phyloP scores from a whole-genome alignment of 2,888 invertebrate species.

The Oxytorus armatus region DNA sequence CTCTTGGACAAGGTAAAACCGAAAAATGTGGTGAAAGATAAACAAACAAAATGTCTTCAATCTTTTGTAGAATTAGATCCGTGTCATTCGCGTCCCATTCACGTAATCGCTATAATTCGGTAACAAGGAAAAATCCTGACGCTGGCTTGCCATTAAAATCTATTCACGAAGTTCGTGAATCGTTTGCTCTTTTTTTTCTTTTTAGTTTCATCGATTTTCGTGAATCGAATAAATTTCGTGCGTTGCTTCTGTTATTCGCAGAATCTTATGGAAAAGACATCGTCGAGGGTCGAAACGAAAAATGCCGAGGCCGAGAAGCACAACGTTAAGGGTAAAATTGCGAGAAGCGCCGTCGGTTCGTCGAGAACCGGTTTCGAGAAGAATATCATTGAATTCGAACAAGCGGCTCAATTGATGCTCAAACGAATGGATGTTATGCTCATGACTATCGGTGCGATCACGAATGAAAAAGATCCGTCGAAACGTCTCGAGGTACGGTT shows the following conservation, averaged over 20 bases:
- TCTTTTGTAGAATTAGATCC: conserved; percentile 6
- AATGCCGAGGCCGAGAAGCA: conserved; percentile 50
- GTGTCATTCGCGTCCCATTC: background rate
- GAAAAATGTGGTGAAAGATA: conserved; percentile 30
- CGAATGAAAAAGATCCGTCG: conserved; percentile 87
- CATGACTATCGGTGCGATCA: conserved; percentile 87
- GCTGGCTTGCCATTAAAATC: background rate
- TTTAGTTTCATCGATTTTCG: background rate
- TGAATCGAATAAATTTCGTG: too few species aligned
- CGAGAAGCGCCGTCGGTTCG: conserved; percentile 74
- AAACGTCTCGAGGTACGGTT: conserved; percentile 88
- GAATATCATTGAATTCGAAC: conserved; percentile 84
- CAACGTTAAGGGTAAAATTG: conserved; percentile 59
- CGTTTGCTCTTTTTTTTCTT: background rate
- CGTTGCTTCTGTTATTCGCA: too few species aligned
- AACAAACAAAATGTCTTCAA: background rate
- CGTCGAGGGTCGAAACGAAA: conserved; percentile 39
- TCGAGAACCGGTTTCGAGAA: conserved; percentile 82
- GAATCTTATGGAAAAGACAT: conserved; percentile 60
- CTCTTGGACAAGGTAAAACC: conserved; percentile 80
- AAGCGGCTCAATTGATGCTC: conserved; percentile 85
- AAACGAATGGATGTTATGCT: conserved; percentile 87
- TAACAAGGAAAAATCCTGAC: background rate
- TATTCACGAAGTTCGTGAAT: background rate
- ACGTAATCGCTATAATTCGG: background rate